Evolutionary conservation across 2,888 invertebrate species (phyloP), one percentile per base, ranked within the genome.

Genomic region (Pediacus dermestoides): DNA sequence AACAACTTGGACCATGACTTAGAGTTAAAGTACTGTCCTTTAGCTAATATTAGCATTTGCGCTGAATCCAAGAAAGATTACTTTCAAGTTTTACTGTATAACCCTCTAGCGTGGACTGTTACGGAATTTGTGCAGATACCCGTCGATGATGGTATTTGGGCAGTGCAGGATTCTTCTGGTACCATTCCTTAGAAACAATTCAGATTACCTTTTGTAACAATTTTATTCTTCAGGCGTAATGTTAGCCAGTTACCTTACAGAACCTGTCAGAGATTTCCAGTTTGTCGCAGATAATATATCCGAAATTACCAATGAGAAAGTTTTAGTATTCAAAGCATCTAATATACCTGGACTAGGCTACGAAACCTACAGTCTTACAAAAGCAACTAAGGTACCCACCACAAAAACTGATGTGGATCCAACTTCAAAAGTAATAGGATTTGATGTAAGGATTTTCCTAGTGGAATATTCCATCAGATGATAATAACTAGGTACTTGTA

Each of bases 41-140:
- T 75, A 16, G 59, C 78, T 1, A 84, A 84, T 56, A 76, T 81
- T 30, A 80, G 79, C 38, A 70, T 73, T 37, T 85, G 84, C 50
- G 53, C 64, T 8, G 44, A 70, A 30, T 57, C 74, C 55, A 81
- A 81, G 68, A 39, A 59, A 53, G 50, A 70, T 55, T 22, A 76
- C 71, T 70, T 81, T 46, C 60, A 77, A 1, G 66, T 81, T 1
- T 64, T 76, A 1, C 70, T 80, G 1, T 84, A 83, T 67, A 84
- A 83, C 53, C 81, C 83, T 0, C 54, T 80, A 2, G 77, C 76
- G 15, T 66, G 72, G 15, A 67, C 70, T 47, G 71, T 76, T 0
- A 70, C 74, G 39, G 62, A 67, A 41, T 75, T 74, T 59, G 68
- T 78, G 0, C 66, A 75, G 6, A 44, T 81, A 0, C 81, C 81